Evolutionary conservation across 2,797 vertebrate species (phyloP), one percentile per base, ranked within the genome.

Genomic region (Pseudopleuronectes americanus): DNA sequence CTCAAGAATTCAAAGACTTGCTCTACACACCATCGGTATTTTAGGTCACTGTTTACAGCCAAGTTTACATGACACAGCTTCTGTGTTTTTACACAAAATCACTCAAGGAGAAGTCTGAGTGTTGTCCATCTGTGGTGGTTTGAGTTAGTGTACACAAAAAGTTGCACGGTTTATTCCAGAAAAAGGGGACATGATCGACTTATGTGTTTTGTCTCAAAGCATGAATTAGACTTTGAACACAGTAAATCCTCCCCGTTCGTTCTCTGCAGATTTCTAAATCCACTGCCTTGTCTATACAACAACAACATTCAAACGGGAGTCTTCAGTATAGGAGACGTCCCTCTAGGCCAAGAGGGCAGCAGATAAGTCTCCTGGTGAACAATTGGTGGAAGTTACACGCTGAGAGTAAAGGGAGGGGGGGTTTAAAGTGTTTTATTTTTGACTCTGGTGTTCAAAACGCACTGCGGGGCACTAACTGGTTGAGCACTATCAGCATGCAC

Each of bases 311-410:
- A 62, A 45, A 79, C 75, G 61, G 55, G 79, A 79, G 73, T 67
- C 73, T 58, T 87, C 23, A 81, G 77, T 66, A 53, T 71, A 62
- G 76, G 66, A 85, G 62, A 84, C 84, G 80, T 84, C 89, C 84
- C 76, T 57, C 28, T 70, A 62, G 85, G 79, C 70, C 84, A 79
- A 64, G 78, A 85, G 68, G 76, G 78, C 76, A 89, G 80, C 79
- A 92, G 92, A 93, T 93, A 92, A 89, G 90, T 84, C 84, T 87
- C 60, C 56, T 52, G 81, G 76, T 75, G 76, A 93, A 95, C 94
- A 95, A 95, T 94, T 94, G 88, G 90, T 93, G 94, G 94, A 95
- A 95, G 91, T 90, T 71, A 24, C 85, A 82, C 51, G 68, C 86
- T 80, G 86, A 92, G 85, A 87, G 85, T 38, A 38, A 19, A 8